Base-by-base conservation (phyloP, 2,113 vertebrate species). In the Procavia capensis region DNA sequence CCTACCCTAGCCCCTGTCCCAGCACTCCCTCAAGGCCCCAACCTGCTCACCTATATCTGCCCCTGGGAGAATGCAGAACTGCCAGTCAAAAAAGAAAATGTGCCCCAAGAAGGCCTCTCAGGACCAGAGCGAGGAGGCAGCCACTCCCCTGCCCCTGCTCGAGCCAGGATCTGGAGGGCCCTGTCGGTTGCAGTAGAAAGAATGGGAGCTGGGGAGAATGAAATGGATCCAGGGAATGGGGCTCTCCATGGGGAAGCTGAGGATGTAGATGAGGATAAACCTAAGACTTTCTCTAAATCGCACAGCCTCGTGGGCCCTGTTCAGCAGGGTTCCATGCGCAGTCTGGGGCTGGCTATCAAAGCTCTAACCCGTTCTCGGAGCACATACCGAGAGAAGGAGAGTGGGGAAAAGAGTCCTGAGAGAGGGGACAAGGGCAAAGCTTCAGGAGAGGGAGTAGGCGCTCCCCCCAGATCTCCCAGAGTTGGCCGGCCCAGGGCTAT, bases 301-400 rank as follows among this genome's bases (percentile, higher is more conserved):
- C 57, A 95, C 6, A 93, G 68, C 85, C 91, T 93, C 79, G 97
- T 91, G 13, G 2, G 47, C 0, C 19, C 79, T 0, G 3, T 63
- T 6, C 87, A 88, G 75, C 98, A 92, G 75, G 93, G 79, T 5
- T 98, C 98, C 8, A 29, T 98, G 47, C 85, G 93, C 63, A 95
- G 96, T 34, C 36, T 98, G 93, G 97, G 98, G 0, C 91, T 98
- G 1, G 98, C 98, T 45, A 84, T 99, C 90, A 98, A 96, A 95
- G 98, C 97, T 29, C 85, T 99, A 41, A 98, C 96, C 47, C 96
- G 84, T 3, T 92, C 98, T 89, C 93, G 93, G 87, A 96, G 96
- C 95, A 41, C 74, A 45, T 75, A 91, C 66, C 96, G 34, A 36
- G 97, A 95, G 57, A 98, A 82, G 34, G 96, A 95, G 34, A 92